These are phyloP conservation scores for Lepidurus apus DNA, from an alignment of 1,140 invertebrate genomes.

Conservation along the genomic window DNA sequence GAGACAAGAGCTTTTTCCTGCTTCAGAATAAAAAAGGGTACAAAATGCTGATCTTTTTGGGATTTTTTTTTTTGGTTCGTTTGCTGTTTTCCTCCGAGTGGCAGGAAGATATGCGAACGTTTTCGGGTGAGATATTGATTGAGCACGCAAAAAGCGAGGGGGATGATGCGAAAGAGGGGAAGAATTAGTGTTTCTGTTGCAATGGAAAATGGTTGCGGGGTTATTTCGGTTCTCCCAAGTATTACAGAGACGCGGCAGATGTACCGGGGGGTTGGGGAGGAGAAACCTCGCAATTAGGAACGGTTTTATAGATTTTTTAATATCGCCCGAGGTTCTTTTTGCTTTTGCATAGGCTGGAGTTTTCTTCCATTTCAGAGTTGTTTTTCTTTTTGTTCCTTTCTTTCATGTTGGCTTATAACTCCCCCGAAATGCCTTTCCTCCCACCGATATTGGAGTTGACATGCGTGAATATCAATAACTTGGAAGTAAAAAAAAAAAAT, in stretches of 20 bases:
- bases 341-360: not conserved
- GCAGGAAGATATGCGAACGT: not conserved
- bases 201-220: not conserved
- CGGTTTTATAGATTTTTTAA: conserved; percentile 22
- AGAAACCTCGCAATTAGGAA: not conserved
- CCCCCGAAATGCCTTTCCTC: not conserved
- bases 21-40: no score
- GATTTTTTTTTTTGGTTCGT: no score
- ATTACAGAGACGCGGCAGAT: not conserved
- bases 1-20: not conserved
- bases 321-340: not conserved
- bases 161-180: not conserved
- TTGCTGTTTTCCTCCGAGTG: not conserved
- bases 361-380: not conserved
- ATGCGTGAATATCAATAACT: not conserved
- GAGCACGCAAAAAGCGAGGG: not conserved
- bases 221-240: not conserved
- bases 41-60: not conserved
- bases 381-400: not conserved
- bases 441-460: conserved; percentile 5
- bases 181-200: not conserved
- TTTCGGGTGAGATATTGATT: not conserved
- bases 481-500: not conserved
- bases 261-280: not conserved
- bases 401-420: not conserved